These are phyloP conservation scores for Sinotaia quadrata DNA, from an alignment of 2,888 invertebrate species.

Conservation along the genomic window DNA sequence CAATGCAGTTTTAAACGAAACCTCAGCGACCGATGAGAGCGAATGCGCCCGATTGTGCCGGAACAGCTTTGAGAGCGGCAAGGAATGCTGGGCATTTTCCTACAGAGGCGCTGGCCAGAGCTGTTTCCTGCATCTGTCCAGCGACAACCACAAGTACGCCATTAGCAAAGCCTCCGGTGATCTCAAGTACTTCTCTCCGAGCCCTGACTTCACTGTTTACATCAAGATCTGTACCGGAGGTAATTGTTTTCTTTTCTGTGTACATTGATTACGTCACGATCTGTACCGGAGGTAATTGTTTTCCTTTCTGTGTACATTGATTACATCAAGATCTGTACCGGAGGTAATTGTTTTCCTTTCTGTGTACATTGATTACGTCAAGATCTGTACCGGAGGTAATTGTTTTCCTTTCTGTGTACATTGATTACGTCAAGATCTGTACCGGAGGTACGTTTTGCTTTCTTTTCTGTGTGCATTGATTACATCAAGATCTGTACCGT, in stretches of 20 bases:
- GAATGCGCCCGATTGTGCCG: slow-evolving; percentile 31
- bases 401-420: no score
- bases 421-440: slow-evolving; percentile 32
- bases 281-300: not conserved
- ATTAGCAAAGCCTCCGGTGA: not conserved
- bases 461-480: no score
- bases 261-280: not conserved
- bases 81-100: slow-evolving; percentile 34
- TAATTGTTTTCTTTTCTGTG: not conserved
- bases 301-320: no score
- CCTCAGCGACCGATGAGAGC: slow-evolving; percentile 17
- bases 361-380: slow-evolving; percentile 19
- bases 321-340: no score
- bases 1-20: not conserved
- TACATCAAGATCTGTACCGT: no score
- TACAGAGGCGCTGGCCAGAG: not conserved
- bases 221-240: slow-evolving; percentile 33
- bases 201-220: slow-evolving; percentile 13
- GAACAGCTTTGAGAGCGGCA: not conserved
- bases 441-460: slow-evolving; percentile 14
- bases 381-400: slow-evolving; percentile 34
- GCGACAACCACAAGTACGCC: slow-evolving; percentile 16
- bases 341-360: no score
- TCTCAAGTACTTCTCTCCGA: not conserved
- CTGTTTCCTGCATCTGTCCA: slow-evolving; percentile 21